These are phyloP conservation scores for Orchesella flavescens DNA, from an alignment of 2,888 invertebrate species.

Conservation along the genomic window DNA sequence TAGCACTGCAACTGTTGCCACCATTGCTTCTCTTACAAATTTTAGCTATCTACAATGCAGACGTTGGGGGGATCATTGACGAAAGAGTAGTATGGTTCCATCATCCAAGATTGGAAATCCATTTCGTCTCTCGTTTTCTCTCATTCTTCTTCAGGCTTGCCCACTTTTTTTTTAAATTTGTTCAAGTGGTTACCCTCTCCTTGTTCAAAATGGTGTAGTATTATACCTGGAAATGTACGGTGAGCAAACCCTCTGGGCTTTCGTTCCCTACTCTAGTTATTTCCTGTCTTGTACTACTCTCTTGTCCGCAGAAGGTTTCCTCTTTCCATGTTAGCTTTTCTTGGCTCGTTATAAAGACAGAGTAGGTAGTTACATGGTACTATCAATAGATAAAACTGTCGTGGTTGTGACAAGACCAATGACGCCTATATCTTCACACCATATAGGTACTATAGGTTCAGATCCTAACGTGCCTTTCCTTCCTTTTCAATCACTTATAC, in stretches of 20 bases:
- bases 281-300: slow-evolving; percentile 28
- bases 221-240: neutral
- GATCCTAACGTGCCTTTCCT: no score
- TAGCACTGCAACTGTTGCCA: neutral
- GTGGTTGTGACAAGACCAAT: no score
- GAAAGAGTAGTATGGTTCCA: slow-evolving; percentile 11
- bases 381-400: no score
- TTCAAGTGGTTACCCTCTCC: slow-evolving; percentile 37
- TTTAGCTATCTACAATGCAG: neutral
- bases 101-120: slow-evolving; percentile 49
- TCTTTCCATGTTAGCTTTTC: neutral
- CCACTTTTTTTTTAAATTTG: slow-evolving; percentile 41
- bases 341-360: no score
- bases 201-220: neutral
- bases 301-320: neutral
- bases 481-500: no score
- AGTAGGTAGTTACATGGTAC: no score
- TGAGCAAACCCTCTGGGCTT: slow-evolving; percentile 44
- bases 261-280: slow-evolving; percentile 38
- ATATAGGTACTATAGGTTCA: no score
- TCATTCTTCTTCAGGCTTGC: slow-evolving; percentile 32
- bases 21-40: neutral
- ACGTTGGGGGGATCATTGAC: slow-evolving; percentile 21
- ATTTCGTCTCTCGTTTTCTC: slow-evolving; percentile 23
- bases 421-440: no score